Conservation (phyloP, 2,113 vertebrate genomes). For the Bubo scandiacus region DNA sequence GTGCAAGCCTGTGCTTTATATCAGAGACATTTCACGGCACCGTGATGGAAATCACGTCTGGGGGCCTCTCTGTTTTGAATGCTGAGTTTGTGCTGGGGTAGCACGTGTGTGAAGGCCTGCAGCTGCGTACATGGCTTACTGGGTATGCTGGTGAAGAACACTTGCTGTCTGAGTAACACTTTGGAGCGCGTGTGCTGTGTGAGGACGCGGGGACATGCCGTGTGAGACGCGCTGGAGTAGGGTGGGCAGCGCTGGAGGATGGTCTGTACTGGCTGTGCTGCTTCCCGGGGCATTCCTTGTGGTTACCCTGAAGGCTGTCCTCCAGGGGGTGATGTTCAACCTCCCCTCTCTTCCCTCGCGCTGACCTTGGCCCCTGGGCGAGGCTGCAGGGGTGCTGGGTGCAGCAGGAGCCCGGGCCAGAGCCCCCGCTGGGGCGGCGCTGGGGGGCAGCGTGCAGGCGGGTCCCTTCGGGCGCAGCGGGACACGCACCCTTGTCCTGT, state of each 20-base stretch:
- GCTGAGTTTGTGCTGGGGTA: background rate
- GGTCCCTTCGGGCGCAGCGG: background rate
- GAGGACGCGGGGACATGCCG: background rate
- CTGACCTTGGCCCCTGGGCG: background rate
- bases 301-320: background rate
- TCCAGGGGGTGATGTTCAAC: background rate
- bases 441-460: background rate
- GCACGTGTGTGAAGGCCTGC: background rate
- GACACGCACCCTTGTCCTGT: background rate
- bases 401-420: background rate
- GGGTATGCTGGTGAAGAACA: background rate
- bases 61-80: background rate
- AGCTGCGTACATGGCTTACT: background rate
- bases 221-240: too few species aligned
- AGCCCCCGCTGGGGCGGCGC: too few species aligned
- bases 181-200: background rate
- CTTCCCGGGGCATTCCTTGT: background rate
- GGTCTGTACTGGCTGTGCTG: background rate
- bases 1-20: background rate
- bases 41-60: background rate
- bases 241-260: accelerated
- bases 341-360: background rate
- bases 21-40: background rate
- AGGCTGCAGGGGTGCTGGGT: background rate
- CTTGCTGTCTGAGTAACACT: background rate